A percentile compares a stretch with the other conserved stretches of the same genome.
Conservation (phyloP, 2,888 invertebrate species). For the Pyrrhosoma nymphula region DNA sequence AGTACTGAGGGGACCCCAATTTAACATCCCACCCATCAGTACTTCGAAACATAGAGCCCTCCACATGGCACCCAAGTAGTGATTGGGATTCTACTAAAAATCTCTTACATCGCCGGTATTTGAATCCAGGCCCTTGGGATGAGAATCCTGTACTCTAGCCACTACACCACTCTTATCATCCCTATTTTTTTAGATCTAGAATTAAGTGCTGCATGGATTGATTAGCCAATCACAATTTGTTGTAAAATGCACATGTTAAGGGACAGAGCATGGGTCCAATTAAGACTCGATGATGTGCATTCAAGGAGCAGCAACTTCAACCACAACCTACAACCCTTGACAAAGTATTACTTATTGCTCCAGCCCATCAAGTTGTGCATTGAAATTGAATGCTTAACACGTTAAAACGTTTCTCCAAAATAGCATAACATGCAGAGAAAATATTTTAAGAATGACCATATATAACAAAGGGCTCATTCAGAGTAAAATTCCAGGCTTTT, state of each 20-base stretch:
- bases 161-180: too few species aligned
- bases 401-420: not conserved
- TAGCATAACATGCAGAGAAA: not conserved
- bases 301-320: not conserved
- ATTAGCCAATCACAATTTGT: not conserved
- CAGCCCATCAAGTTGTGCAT: not conserved
- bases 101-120: too few species aligned
- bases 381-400: not conserved
- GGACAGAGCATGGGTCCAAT: not conserved
- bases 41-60: too few species aligned
- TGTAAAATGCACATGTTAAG: not conserved
- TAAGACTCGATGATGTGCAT: not conserved
- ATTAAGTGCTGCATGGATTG: too few species aligned
- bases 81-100: too few species aligned
- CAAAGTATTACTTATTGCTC: not conserved
- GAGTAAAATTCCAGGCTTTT: too few species aligned
- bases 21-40: too few species aligned
- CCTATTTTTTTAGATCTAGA: too few species aligned
- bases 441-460: not conserved
- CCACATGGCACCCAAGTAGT: too few species aligned
- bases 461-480: not conserved
- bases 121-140: too few species aligned
- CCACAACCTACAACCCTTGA: not conserved
- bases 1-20: too few species aligned
- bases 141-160: too few species aligned